Base-by-base conservation (phyloP, 1,140 invertebrate genomes). In the Drosophila virilis region DNA sequence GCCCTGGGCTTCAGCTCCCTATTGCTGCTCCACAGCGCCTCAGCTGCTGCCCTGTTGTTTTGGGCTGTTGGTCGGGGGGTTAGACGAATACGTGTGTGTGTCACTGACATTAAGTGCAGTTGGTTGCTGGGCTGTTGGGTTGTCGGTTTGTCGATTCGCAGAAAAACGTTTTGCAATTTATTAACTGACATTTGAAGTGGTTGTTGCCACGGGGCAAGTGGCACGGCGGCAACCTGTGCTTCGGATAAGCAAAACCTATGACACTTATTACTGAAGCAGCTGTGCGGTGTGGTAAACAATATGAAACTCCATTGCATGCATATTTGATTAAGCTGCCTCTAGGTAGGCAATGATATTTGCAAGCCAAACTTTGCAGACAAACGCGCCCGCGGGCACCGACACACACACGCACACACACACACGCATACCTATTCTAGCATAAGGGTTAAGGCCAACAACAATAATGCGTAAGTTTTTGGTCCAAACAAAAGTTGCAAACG, bases 81-180 rank as follows among this genome's bases (percentile, higher is more conserved):
- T 38, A 42, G 40, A 28, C 12, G 43, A 35, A 51, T 64, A 37
- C 59, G 37, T 48, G 54, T 59, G 48, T 73, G 64, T 80, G 75
- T 78, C 66, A 61, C 37, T 78, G 78, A 78, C 78, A 80, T 80
- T 80, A 78, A 80, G 78, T 78, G 75, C 78, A 80, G 78, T 74
- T 74, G 70, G 71, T 74, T 50, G 61, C 40, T 70, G 60, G 28
- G 59, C 15, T 69, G 68, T 64, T 58, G 57, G 8, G 42, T 45
- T 73, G 70, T 46, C 35, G 61, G 43, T 57, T 77, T 74, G 77
- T 79, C 77, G 74, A 79, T 79, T 79, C 74, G 69, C 65, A 74
- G 77, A 79, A 79, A 79, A 80, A 80, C 78, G 78, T 80, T 80
- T 80, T 80, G 71, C 78, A 78, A 78, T 80, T 80, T 80, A 80